Evolutionary conservation across 2,113 vertebrate species (phyloP).

Genomic region (Stercorarius parasiticus): DNA sequence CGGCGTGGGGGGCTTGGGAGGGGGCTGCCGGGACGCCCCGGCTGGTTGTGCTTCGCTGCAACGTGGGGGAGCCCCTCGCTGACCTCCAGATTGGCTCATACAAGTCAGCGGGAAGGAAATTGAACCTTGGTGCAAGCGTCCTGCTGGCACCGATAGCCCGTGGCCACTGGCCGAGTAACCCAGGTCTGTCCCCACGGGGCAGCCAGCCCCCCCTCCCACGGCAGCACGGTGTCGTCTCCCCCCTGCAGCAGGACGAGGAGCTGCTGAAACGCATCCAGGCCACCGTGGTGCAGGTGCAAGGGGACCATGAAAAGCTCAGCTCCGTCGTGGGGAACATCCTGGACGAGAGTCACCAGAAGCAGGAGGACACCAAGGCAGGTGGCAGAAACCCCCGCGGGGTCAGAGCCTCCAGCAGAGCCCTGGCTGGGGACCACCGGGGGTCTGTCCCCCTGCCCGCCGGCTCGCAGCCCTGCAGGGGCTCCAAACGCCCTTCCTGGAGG

Average conservation of each 20-base stretch:
- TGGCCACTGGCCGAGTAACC: not conserved
- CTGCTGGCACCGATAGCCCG: not conserved
- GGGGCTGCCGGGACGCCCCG: too few species aligned
- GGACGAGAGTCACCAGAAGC: not conserved
- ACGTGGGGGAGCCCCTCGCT: not conserved
- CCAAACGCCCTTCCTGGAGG: not conserved
- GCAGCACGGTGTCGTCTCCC: not conserved
- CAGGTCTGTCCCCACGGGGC: not conserved
- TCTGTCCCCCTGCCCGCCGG: too few species aligned
- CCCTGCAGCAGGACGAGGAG: not conserved
- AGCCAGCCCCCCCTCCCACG: not conserved
- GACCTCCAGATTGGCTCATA: not conserved
- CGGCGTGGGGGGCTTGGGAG: not conserved
- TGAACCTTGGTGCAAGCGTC: not conserved
- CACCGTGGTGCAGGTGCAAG: not conserved
- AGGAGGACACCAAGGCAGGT: not conserved
- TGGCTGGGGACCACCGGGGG: too few species aligned
- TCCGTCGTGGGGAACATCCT: not conserved
- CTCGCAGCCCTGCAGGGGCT: rapidly evolving
- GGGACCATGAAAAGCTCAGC: not conserved
- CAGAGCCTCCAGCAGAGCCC: not conserved
- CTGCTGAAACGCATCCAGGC: not conserved
- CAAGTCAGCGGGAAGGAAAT: not conserved
- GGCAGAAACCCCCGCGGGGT: not conserved
- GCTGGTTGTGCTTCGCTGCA: not conserved